phyloP scores from a whole-genome alignment of 2,888 invertebrate genomes.

The Andrena bucephala region DNA sequence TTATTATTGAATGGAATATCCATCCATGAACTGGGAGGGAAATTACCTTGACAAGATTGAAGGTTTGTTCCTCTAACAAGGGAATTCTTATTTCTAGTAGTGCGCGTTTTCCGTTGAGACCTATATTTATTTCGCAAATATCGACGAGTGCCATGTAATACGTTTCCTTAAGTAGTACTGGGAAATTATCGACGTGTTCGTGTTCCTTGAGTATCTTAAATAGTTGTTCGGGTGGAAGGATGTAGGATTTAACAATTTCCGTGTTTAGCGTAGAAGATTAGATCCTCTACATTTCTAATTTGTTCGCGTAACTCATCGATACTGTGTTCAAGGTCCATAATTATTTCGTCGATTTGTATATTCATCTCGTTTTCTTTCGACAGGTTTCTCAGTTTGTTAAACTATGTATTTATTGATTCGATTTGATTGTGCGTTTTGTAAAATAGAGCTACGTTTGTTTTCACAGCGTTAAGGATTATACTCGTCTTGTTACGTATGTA shows the following conservation, averaged over 20 bases:
- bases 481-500: conserved; percentile 3
- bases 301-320: conserved; percentile 9
- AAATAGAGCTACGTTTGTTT: background rate
- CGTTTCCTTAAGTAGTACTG: no score
- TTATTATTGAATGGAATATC: no score
- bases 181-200: no score
- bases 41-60: no score
- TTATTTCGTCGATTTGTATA: conserved; percentile 9
- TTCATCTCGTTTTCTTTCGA: background rate
- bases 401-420: conserved; percentile 4
- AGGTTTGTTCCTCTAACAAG: no score
- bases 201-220: no score
- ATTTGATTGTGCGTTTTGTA: conserved; percentile 13
- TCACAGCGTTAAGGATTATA: background rate
- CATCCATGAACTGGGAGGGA: no score
- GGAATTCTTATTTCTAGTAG: no score
- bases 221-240: no score
- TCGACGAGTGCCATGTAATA: no score
- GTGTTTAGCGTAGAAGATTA: conserved; percentile 3
- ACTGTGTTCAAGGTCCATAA: background rate
- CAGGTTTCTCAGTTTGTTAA: conserved; percentile 13
- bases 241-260: no score
- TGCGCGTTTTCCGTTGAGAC: background rate
- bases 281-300: conserved; percentile 12
- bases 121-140: background rate